Conservation (phyloP, 2,797 vertebrate species). For the Phataginus tricuspis region DNA sequence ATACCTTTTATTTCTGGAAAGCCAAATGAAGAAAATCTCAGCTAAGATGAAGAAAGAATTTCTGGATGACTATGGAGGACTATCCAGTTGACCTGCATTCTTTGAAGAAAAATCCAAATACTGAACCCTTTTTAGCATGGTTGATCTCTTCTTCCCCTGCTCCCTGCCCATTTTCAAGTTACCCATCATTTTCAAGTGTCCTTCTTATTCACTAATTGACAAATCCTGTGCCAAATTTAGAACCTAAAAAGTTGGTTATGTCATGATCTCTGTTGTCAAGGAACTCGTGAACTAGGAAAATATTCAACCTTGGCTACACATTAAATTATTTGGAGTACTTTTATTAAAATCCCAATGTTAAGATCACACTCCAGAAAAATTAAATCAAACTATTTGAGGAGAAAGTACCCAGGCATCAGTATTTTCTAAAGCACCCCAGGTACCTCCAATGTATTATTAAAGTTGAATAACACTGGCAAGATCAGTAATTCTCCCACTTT, state of each 20-base stretch:
- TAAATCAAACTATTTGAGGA: not conserved
- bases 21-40: not conserved
- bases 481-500: not conserved
- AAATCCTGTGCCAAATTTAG: not conserved
- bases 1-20: slow-evolving; percentile 3
- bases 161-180: not conserved
- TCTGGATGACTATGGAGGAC: not conserved
- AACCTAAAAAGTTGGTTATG: not conserved
- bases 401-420: not conserved
- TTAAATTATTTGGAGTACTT: not conserved
- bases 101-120: not conserved
- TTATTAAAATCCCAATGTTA: not conserved
- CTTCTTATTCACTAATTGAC: not conserved
- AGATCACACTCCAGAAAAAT: not conserved
- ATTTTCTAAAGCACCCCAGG: not conserved
- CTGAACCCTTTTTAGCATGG: not conserved
- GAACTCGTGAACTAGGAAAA: not conserved
- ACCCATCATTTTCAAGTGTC: not conserved
- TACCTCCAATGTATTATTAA: not conserved
- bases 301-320: not conserved
- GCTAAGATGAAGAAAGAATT: not conserved
- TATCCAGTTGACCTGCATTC: not conserved
- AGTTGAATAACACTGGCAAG: not conserved
- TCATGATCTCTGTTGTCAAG: not conserved
- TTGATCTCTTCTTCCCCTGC: not conserved